Evolutionary conservation across 2,797 vertebrate species (phyloP).

Genomic region (Amphiprion clarkii): DNA sequence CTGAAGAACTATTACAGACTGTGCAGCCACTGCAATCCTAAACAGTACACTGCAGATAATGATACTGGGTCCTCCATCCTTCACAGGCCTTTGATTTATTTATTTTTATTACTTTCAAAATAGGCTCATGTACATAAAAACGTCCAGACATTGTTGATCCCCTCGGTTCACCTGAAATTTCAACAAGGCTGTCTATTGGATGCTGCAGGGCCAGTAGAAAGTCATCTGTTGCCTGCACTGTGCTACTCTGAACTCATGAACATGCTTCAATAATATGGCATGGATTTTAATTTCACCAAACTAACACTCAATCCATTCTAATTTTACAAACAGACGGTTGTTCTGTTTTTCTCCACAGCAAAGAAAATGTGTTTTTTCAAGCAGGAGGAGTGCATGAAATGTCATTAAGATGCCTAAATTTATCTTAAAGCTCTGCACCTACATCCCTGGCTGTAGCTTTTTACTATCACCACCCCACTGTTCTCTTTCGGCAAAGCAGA

Average conservation of each 20-base stretch:
- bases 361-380: conserved; percentile 1
- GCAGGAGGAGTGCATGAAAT: conserved; percentile 13
- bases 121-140: conserved; percentile 17
- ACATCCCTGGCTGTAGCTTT: conserved; percentile 20
- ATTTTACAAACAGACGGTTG: neutral
- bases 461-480: conserved; percentile 28
- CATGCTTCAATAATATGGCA: neutral
- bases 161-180: conserved; percentile 61
- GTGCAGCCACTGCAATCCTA: too few relatives aligned
- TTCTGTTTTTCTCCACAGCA: neutral
- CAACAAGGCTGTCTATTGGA: conserved; percentile 40
- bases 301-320: neutral
- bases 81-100: conserved; percentile 30
- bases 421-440: conserved; percentile 27
- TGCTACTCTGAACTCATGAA: conserved; percentile 17
- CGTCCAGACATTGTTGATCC: conserved; percentile 21
- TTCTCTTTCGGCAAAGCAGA: conserved; percentile 54
- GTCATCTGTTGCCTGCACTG: conserved; percentile 50
- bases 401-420: conserved; percentile 5
- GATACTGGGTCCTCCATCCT: conserved; percentile 2
- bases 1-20: neutral
- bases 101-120: conserved; percentile 28
- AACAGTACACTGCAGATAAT: conserved; percentile 3
- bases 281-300: neutral
- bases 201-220: conserved; percentile 44